These are phyloP conservation scores for Stegana nigrithorax DNA, from an alignment of 2,888 invertebrate genomes.

Conservation along the genomic window DNA sequence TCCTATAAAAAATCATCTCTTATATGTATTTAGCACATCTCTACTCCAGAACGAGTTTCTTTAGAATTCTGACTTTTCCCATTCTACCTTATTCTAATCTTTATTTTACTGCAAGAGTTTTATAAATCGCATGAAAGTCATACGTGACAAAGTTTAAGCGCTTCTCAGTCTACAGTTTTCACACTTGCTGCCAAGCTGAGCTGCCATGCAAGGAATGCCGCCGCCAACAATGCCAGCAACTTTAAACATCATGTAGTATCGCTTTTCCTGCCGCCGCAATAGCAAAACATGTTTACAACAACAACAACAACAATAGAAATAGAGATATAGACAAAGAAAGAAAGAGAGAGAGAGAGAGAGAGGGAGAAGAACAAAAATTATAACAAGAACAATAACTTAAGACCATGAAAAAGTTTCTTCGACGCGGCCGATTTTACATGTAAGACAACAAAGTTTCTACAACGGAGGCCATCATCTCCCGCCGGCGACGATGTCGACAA, in stretches of 20 bases:
- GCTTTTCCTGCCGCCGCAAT: slow-evolving; percentile 13
- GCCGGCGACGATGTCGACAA: too few species aligned
- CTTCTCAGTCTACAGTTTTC: slow-evolving; percentile 66
- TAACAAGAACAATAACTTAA: slow-evolving; percentile 42
- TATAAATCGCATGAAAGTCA: too few species aligned
- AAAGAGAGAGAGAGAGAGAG: too few species aligned
- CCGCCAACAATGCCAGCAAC: slow-evolving; percentile 31
- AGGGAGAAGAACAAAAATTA: slow-evolving; percentile 58
- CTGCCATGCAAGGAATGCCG: slow-evolving; percentile 21
- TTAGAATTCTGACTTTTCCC: too few species aligned
- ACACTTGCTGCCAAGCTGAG: slow-evolving; percentile 51
- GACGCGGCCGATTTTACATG: slow-evolving; percentile 12
- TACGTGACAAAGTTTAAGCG: slow-evolving; percentile 66
- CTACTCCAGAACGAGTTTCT: too few species aligned
- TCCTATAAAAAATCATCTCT: too few species aligned
- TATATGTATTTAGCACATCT: too few species aligned
- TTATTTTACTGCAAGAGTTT: too few species aligned
- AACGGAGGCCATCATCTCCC: too few species aligned
- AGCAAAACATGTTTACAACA: slow-evolving; percentile 7
- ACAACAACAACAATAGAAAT: too few species aligned
- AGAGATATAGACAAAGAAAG: too few species aligned
- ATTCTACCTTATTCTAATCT: too few species aligned
- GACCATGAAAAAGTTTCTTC: slow-evolving; percentile 22
- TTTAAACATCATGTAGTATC: slow-evolving; percentile 10
- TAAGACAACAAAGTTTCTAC: slow-evolving; percentile 32